Evolutionary conservation across 1,140 invertebrate genomes (phyloP).

Genomic region (Notospermus geniculatus): DNA sequence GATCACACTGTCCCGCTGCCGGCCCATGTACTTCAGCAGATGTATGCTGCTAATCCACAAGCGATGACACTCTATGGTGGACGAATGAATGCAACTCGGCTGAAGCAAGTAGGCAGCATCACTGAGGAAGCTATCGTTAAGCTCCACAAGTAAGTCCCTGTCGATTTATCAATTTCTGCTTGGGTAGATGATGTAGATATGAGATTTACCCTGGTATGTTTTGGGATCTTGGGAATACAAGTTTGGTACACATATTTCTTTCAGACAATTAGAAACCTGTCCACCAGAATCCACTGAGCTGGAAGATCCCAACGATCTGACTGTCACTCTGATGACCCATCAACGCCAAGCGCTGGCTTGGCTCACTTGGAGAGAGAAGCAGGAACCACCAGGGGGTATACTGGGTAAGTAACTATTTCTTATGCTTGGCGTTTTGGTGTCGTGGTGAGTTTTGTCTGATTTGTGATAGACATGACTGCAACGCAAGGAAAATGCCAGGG

Average conservation of each 20-base stretch:
- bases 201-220: too few relatives aligned
- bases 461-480: too few relatives aligned
- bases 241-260: conserved; percentile 8
- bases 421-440: too few relatives aligned
- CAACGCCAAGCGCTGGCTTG: conserved; percentile 84
- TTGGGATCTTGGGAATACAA: too few relatives aligned
- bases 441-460: too few relatives aligned
- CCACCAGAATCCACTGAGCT: conserved; percentile 62
- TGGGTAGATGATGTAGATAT: too few relatives aligned
- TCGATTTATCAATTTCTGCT: too few relatives aligned
- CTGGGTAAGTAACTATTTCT: too few relatives aligned
- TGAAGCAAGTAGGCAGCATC: conserved; percentile 58
- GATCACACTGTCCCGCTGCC: conserved; percentile 31
- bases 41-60: conserved; percentile 42
- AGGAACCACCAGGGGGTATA: conserved; percentile 76
- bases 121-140: conserved; percentile 71
- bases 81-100: conserved; percentile 45
- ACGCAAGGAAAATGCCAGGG: too few relatives aligned
- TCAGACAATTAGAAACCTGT: conserved; percentile 45
- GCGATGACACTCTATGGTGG: conserved; percentile 47
- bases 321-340: conserved; percentile 73
- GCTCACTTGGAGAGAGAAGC: conserved; percentile 83
- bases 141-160: conserved; percentile 66
- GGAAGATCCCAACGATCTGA: conserved; percentile 66
- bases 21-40: conserved; percentile 34